Percentiles rank a stretch among this genome's conserved stretches.
These are phyloP conservation scores for Okapia johnstoni DNA, from an alignment of 2,113 vertebrate genomes.

Conservation along the genomic window DNA sequence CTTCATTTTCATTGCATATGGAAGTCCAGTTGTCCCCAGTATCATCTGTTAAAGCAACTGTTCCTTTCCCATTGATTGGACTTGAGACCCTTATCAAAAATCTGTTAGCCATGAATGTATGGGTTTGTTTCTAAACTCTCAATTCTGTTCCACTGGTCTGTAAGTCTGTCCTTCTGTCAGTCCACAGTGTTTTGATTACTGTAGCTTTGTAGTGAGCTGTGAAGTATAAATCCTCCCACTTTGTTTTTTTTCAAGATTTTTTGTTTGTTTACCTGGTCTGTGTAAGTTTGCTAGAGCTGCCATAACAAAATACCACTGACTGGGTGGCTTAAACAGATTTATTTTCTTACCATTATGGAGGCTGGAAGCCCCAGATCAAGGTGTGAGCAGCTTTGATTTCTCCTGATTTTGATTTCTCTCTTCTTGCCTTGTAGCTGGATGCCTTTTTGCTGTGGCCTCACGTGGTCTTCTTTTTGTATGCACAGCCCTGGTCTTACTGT, in stretches of 20 bases:
- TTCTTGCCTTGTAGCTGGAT: background rate
- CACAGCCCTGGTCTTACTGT: background rate
- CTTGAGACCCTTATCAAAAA: background rate
- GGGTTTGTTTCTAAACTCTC: background rate
- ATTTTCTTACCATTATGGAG: background rate
- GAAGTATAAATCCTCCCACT: background rate
- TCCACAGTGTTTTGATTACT: background rate
- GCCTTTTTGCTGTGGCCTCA: background rate
- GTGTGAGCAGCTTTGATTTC: background rate
- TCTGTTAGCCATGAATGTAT: background rate
- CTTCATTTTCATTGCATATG: background rate
- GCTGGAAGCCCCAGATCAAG: background rate
- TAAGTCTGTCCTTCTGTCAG: background rate
- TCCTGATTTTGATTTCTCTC: background rate
- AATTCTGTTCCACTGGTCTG: background rate
- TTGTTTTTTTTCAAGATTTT: background rate
- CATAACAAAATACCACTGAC: background rate
- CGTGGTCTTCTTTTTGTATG: background rate
- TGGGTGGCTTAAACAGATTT: background rate
- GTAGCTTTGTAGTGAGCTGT: background rate
- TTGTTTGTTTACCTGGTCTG: background rate
- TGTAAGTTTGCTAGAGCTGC: background rate
- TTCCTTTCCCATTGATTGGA: background rate
- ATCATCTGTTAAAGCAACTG: background rate
- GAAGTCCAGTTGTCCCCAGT: background rate